Evolutionary conservation across 1,140 invertebrate species (phyloP), one percentile per base, ranked within the genome.

Genomic region (Meloidogyne exigua): DNA sequence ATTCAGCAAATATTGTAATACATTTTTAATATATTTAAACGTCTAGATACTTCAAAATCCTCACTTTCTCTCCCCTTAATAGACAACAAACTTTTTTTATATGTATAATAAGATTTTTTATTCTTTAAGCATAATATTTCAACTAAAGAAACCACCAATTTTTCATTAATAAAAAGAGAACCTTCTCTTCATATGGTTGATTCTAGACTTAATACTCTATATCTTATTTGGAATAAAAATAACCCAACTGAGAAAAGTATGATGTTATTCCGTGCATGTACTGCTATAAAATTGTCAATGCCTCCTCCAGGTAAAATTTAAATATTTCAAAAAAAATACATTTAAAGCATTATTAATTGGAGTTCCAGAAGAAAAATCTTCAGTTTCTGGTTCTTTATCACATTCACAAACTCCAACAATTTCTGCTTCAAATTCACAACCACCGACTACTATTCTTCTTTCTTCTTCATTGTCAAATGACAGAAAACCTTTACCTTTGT

Each of bases 261-360:
- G 64, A 67, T 79, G 28, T 36, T 63, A 26, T 79, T 83, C 36
- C 77, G 79, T 28, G 76, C 80, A 18, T 76, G 77, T 39, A 57
- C 82, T 42, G 68, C 78, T 10, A 72, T 81, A 26, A 79, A 80
- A 77, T 68, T 84, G 1, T 77, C 82, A 42, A 81, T 82, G 74
- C 82, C 83, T 25, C 82, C 83, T 26, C 83, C 82, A 76, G 82
- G 82, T 73, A 25, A 25, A 39, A 23, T 25, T 32, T 44, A 57
- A 18, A 62, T 63, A 62, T 71, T 44, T 12, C 5, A 72, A 36
- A 65, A 2, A 64, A 21, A n/a, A 18, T 72, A 21, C 1, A 5
- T 21, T 15, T 62, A 72, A 65, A 82, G 83, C 83, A 1, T 69
- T 84, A 39, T 73, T 84, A n/a, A 84, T 84, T 75, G 83, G 83